These are phyloP conservation scores for Neodiprion virginianus DNA, from an alignment of 1,140 invertebrate genomes.

Conservation along the genomic window DNA sequence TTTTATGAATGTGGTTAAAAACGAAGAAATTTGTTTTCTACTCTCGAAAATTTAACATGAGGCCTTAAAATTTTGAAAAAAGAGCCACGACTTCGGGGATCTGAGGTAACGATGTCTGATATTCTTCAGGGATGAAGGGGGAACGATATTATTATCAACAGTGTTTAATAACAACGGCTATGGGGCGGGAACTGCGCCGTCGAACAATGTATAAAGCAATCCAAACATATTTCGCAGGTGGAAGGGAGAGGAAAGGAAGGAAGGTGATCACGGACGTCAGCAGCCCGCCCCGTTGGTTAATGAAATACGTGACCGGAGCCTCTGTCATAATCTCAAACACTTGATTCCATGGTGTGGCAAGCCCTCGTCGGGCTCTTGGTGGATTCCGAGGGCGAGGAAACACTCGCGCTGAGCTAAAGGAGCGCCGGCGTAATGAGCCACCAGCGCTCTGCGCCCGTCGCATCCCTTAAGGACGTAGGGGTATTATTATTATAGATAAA, in stretches of 20 bases:
- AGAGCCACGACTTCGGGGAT: too few relatives aligned
- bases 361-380: constrained; percentile 9
- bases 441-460: neutral
- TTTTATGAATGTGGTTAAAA: too few relatives aligned
- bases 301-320: constrained; percentile 63
- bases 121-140: too few relatives aligned
- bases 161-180: too few relatives aligned
- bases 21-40: too few relatives aligned
- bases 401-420: neutral
- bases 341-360: constrained; percentile 50
- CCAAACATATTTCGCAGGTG: constrained; percentile 55
- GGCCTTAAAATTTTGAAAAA: too few relatives aligned
- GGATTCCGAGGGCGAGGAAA: neutral
- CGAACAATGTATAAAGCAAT: constrained; percentile 40
- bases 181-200: too few relatives aligned
- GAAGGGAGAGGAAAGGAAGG: neutral
- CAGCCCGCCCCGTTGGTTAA: constrained; percentile 45
- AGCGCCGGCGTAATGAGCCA: neutral
- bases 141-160: too few relatives aligned
- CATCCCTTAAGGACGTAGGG: too few relatives aligned
- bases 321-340: constrained; percentile 61
- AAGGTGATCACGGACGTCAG: neutral
- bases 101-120: too few relatives aligned
- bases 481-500: too few relatives aligned
- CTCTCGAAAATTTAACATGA: too few relatives aligned